phyloP scores from a whole-genome alignment of 2,888 invertebrate species.

The Oscheius sp. region DNA sequence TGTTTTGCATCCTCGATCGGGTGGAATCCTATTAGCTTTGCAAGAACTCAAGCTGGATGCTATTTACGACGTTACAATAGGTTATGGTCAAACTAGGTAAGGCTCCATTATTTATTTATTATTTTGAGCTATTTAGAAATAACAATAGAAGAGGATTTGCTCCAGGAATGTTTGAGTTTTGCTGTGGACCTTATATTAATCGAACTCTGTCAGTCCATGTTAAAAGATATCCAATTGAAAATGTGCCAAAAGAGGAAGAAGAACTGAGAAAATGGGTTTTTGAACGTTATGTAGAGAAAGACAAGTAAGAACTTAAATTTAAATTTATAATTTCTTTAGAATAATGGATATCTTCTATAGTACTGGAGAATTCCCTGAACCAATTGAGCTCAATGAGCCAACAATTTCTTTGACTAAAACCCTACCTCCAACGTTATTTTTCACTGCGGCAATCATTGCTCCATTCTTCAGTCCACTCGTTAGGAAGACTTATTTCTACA shows the following conservation, averaged over 20 bases:
- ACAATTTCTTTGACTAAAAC: slow-evolving; percentile 47
- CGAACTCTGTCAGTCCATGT: slow-evolving; percentile 41
- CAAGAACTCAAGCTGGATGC: slow-evolving; percentile 55
- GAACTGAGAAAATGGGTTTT: slow-evolving; percentile 53
- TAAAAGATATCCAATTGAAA: slow-evolving; percentile 25
- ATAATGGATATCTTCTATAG: slow-evolving; percentile 47
- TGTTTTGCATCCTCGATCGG: slow-evolving; percentile 59
- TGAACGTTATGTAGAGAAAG: slow-evolving; percentile 54
- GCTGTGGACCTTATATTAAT: slow-evolving; percentile 43
- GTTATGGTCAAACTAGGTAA: slow-evolving; percentile 60
- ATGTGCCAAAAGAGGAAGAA: slow-evolving; percentile 46
- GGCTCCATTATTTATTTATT: not conserved
- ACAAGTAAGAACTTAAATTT: slow-evolving; percentile 36
- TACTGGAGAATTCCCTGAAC: slow-evolving; percentile 32
- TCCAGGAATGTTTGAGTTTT: slow-evolving; percentile 67
- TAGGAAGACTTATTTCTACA: slow-evolving; percentile 44
- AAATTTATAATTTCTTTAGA: slow-evolving; percentile 23
- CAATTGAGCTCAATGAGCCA: slow-evolving; percentile 32
- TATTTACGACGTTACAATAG: slow-evolving; percentile 66
- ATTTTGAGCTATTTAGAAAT: not conserved
- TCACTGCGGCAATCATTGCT: slow-evolving; percentile 48
- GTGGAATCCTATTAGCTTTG: slow-evolving; percentile 61
- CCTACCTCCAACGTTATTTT: slow-evolving; percentile 53
- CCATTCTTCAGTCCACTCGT: slow-evolving; percentile 51
- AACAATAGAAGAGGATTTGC: slow-evolving; percentile 37